Evolutionary conservation across 2,113 vertebrate genomes (phyloP), one percentile per base, ranked within the genome.

Genomic region (Rutilus rutilus): DNA sequence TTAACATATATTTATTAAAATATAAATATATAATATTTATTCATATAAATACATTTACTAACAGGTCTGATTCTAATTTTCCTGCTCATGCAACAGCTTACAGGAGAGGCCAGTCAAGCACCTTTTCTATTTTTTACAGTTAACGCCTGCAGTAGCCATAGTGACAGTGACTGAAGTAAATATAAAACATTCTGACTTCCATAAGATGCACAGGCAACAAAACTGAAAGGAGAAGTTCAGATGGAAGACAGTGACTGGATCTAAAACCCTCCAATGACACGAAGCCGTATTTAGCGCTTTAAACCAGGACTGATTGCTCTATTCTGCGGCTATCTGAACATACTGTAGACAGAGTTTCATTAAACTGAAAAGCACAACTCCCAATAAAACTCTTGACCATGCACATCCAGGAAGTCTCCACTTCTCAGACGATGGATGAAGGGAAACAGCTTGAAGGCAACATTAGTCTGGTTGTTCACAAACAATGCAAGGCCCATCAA

Each of bases 401-500:
- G 74, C 47, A 54, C 45, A 23, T 77, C 4, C 75, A 54, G 75
- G 75, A 77, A 54, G 42, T 50, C 71, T 75, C 14, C 23, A 75
- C 42, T 75, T 75, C 42, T 54, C 47, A 54, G 15, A 54, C 23
- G 75, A 54, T 2, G 45, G 74, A 52, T 52, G 50, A 52, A 30
- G 7, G 17, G 30, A 7, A 69, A 17, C 25, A 76, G 42, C 14
- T 27, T 27, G n/a, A 39, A 74, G n/a, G 77, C 45, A 87, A 71
- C 39, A 84, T 83, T 78, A 87, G 27, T 82, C 27, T 73, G 19
- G 33, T 54, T 50, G 50, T 83, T 42, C 47, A 27, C 64, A 69
- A 69, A 71, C n/a, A 9, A n/a, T 42, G 33, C 47, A 25, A 50
- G n/a, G 62, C 11, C 39, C 47, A 84, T 87, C 82, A 84, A 87